phyloP scores from a whole-genome alignment of 2,113 vertebrate species.

The Cavia porcellus region DNA sequence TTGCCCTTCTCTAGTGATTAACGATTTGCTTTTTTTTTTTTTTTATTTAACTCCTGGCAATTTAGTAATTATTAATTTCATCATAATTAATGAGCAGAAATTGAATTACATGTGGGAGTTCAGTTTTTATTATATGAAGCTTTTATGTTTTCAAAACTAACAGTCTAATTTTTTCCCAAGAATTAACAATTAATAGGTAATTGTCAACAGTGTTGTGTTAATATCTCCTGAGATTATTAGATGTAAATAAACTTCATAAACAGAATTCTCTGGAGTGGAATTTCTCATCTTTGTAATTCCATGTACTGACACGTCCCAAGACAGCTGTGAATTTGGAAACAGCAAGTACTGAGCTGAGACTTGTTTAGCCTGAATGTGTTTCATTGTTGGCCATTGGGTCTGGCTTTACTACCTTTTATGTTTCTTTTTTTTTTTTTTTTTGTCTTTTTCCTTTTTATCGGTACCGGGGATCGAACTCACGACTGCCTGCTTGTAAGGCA shows the following conservation, averaged over 20 bases:
- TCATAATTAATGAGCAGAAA: constrained; percentile 72
- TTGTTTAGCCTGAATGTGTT: neutral
- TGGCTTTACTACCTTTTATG: neutral
- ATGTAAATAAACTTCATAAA: constrained; percentile 73
- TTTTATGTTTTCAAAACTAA: constrained; percentile 63
- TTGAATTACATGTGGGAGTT: constrained; percentile 34
- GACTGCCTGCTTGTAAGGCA: too few species aligned
- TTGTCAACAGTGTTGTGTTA: constrained; percentile 32
- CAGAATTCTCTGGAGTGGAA: constrained; percentile 54
- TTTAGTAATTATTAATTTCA: constrained; percentile 62
- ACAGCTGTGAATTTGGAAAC: neutral
- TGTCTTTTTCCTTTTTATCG: too few species aligned
- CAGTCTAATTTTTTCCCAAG: constrained; percentile 57
- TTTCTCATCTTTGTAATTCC: constrained; percentile 14
- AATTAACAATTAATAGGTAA: constrained; percentile 60
- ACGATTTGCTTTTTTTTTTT: constrained; percentile 31
- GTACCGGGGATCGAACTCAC: too few species aligned
- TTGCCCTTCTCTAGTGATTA: constrained; percentile 7
- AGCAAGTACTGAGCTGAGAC: neutral
- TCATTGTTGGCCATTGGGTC: neutral
- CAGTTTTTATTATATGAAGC: constrained; percentile 53
- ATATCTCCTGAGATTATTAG: constrained; percentile 45
- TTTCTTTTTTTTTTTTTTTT: too few species aligned
- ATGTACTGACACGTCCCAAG: neutral
- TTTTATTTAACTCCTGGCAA: neutral